A percentile compares a stretch with the other conserved stretches of the same genome.
These are phyloP conservation scores for Allygus modestus DNA, from an alignment of 2,888 invertebrate genomes.

Conservation along the genomic window DNA sequence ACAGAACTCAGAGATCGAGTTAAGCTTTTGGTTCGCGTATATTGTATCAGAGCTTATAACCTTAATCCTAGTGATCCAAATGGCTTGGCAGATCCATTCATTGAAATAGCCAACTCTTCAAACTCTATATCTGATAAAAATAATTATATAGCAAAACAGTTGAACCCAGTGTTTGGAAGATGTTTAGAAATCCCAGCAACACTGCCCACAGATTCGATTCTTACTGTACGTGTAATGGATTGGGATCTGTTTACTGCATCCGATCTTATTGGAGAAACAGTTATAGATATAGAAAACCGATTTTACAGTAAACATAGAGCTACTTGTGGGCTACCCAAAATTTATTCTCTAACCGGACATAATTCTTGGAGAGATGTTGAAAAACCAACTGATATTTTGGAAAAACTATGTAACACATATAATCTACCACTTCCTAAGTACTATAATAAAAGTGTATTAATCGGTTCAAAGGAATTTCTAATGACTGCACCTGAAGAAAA, in stretches of 20 bases:
- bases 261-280: constrained; percentile 90
- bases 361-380: constrained; percentile 87
- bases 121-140: constrained; percentile 82
- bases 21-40: constrained; percentile 85
- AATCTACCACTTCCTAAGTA: constrained; percentile 81
- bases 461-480: constrained; percentile 76
- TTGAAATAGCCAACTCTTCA: constrained; percentile 83
- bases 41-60: constrained; percentile 85
- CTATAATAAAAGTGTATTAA: constrained; percentile 75
- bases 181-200: constrained; percentile 85
- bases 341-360: constrained; percentile 77
- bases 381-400: constrained; percentile 85
- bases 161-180: constrained; percentile 92
- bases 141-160: constrained; percentile 83
- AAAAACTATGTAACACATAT: constrained; percentile 82
- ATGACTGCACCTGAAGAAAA: constrained; percentile 69
- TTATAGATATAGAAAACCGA: constrained; percentile 92
- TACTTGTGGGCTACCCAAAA: constrained; percentile 83
- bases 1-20: constrained; percentile 81
- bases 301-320: constrained; percentile 89
- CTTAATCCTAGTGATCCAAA: constrained; percentile 83
- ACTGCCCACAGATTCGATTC: constrained; percentile 85
- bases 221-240: constrained; percentile 87
- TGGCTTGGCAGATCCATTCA: constrained; percentile 88
- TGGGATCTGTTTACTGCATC: constrained; percentile 83